Conservation (phyloP, 37 sponge, comb jelly and placozoan genomes). For the Amphimedon queenslandica region DNA sequence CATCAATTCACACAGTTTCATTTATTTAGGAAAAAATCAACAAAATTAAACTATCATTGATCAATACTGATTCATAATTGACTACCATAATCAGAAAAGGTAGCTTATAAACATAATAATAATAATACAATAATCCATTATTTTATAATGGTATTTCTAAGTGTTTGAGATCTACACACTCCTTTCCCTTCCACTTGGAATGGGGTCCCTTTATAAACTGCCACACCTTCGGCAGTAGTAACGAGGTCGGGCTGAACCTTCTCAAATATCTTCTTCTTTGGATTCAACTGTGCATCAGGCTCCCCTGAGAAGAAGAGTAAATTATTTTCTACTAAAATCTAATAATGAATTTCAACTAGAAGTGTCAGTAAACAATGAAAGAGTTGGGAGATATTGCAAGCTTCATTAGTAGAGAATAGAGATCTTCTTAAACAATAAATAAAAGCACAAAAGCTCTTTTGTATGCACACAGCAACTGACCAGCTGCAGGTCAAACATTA, state of each 20-base stretch:
- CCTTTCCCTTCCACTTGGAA: slow-evolving; percentile 80
- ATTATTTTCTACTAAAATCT: too few relatives aligned
- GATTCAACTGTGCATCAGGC: slow-evolving; percentile 83
- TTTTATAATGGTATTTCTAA: slow-evolving; percentile 55
- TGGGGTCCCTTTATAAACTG: slow-evolving; percentile 67
- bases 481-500: neutral
- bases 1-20: too few relatives aligned
- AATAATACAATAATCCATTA: too few relatives aligned
- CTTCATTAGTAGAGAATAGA: too few relatives aligned
- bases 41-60: neutral
- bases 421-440: neutral
- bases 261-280: slow-evolving; percentile 97
- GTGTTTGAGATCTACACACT: slow-evolving; percentile 52
- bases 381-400: too few relatives aligned
- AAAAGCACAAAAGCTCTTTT: neutral
- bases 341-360: too few relatives aligned
- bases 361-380: too few relatives aligned
- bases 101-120: neutral
- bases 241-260: slow-evolving; percentile 74
- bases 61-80: neutral
- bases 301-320: slow-evolving; percentile 43
- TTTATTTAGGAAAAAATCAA: too few relatives aligned
- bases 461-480: neutral
- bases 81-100: neutral
- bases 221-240: slow-evolving; percentile 64